Conservation (phyloP, 2,113 vertebrate genomes). For the Macquaria ambigua region DNA sequence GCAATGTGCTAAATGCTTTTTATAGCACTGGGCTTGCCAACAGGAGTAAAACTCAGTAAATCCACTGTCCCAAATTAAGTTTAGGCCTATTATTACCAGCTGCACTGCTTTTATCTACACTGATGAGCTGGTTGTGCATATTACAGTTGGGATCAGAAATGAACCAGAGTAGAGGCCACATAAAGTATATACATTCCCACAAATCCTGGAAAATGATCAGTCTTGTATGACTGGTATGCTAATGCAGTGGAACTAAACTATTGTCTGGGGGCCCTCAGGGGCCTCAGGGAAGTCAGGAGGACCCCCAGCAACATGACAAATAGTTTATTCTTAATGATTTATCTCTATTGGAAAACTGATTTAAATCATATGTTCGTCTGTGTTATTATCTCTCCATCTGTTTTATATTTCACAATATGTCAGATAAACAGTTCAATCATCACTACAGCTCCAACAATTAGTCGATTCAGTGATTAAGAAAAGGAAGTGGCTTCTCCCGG, state of each 20-base stretch:
- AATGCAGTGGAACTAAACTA: slow-evolving; percentile 4
- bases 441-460: not conserved
- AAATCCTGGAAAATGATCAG: not conserved
- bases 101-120: not conserved
- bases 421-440: not conserved
- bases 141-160: not conserved
- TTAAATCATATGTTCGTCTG: not conserved
- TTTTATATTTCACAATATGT: not conserved
- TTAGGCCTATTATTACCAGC: slow-evolving; percentile 3
- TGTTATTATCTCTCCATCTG: not conserved
- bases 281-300: not conserved
- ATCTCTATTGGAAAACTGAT: not conserved
- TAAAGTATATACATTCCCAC: not conserved
- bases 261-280: not conserved
- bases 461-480: not conserved
- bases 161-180: not conserved
- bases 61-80: not conserved
- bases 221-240: slow-evolving; percentile 1
- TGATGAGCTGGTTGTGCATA: slow-evolving; percentile 1
- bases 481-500: too few relatives aligned
- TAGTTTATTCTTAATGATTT: not conserved
- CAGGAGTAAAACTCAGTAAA: slow-evolving; percentile 1
- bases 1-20: slow-evolving; percentile 10
- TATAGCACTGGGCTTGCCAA: slow-evolving; percentile 17
- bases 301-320: too few relatives aligned